A percentile compares a stretch with the other conserved stretches of the same genome.
Conservation (phyloP, 1,140 invertebrate species). For the Zaprionus ornatus region DNA sequence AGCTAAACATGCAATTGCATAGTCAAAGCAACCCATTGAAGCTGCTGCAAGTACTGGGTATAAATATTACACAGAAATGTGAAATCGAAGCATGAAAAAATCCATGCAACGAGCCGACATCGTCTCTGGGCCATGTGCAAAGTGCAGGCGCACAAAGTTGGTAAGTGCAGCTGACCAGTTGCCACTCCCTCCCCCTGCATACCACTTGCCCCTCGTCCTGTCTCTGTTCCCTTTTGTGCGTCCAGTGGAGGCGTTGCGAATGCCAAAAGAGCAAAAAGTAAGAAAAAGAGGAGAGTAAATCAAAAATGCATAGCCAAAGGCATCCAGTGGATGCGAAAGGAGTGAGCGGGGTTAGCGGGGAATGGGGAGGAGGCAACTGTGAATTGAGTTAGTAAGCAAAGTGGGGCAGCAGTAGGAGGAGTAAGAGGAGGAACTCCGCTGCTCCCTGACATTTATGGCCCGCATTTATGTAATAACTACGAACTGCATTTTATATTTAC, state of each 20-base stretch:
- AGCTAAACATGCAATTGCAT: not conserved
- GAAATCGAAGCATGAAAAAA: constrained; percentile 15
- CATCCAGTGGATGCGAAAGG: not conserved
- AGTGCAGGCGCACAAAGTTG: constrained; percentile 44
- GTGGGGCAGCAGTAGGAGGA: not conserved
- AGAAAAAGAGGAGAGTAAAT: constrained; percentile 43
- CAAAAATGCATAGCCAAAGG: constrained; percentile 59
- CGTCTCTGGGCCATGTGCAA: constrained; percentile 19
- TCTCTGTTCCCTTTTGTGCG: not conserved
- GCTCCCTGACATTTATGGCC: constrained; percentile 42
- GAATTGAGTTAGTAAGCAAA: constrained; percentile 29
- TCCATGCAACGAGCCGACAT: not conserved
- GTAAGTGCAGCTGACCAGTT: constrained; percentile 36
- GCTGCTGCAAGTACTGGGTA: not conserved
- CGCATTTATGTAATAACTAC: constrained; percentile 38
- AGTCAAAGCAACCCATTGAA: not conserved
- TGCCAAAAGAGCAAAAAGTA: constrained; percentile 51
- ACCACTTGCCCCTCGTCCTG: not conserved
- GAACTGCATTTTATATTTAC: not conserved
- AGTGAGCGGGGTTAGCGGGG: not conserved
- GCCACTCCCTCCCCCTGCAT: not conserved
- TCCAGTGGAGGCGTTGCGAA: constrained; percentile 31
- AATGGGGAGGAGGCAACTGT: not conserved
- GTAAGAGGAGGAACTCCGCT: not conserved
- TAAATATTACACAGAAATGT: not conserved